These are phyloP conservation scores for Mastomys coucha DNA, from an alignment of 2,113 vertebrate species.

Conservation along the genomic window DNA sequence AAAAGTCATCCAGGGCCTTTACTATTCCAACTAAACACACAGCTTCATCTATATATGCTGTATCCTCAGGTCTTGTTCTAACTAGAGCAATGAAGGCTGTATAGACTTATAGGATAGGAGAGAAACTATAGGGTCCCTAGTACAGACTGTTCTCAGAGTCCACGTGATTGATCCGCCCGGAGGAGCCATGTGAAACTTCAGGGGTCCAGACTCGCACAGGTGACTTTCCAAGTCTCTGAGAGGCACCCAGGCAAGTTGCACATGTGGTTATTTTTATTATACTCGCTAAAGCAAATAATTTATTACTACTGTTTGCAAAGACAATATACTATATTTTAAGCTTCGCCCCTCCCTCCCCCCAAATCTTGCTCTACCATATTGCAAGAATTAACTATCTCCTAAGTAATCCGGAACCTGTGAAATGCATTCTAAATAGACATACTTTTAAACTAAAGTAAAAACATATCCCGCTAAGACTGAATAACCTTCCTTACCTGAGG, in stretches of 20 bases:
- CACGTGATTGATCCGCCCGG: neutral
- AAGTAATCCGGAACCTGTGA: neutral
- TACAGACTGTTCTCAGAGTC: neutral
- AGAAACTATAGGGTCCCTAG: neutral
- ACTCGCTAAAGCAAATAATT: neutral
- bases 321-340: neutral
- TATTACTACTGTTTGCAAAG: neutral
- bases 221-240: neutral
- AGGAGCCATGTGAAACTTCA: neutral
- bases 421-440: constrained; percentile 21
- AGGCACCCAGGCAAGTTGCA: neutral
- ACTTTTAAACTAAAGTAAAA: neutral
- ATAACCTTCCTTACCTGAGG: constrained; percentile 32
- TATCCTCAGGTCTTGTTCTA: neutral
- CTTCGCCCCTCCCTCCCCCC: neutral
- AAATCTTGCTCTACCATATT: neutral
- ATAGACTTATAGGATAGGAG: neutral
- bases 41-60: neutral
- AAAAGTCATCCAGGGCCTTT: neutral
- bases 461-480: neutral
- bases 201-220: neutral
- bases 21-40: neutral
- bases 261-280: neutral
- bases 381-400: neutral
- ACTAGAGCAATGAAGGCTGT: neutral